phyloP scores from a whole-genome alignment of 2,888 invertebrate genomes.

The Automeris io region DNA sequence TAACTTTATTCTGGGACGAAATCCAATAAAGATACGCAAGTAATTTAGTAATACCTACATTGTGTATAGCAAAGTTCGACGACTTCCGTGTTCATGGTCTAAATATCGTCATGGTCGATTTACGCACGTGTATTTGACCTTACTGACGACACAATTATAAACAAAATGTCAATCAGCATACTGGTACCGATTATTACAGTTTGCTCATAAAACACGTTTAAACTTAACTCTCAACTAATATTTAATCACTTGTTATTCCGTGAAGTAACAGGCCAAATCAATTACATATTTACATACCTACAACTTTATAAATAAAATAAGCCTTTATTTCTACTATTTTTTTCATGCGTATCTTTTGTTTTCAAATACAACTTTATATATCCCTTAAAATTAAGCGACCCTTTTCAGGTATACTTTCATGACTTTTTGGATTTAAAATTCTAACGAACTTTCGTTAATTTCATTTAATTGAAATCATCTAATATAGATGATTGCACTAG shows the following conservation, averaged over 20 bases:
- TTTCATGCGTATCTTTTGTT: no score
- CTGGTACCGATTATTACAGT: not conserved
- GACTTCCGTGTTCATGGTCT: constrained; percentile 25
- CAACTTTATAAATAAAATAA: no score
- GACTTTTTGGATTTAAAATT: no score
- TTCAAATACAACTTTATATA: no score
- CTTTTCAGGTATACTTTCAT: no score
- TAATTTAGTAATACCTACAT: constrained; percentile 12
- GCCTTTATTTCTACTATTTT: no score
- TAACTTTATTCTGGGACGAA: constrained; percentile 19
- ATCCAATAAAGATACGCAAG: constrained; percentile 10
- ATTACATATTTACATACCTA: no score
- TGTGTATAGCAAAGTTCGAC: constrained; percentile 15
- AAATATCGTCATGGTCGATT: constrained; percentile 16
- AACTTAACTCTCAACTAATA: not conserved
- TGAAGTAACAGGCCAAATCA: not conserved
- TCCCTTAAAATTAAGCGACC: no score
- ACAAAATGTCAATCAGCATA: not conserved
- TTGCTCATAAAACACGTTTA: not conserved
- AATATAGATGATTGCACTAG: no score
- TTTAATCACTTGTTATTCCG: not conserved
- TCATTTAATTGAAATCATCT: no score
- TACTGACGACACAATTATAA: not conserved
- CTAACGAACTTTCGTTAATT: no score
- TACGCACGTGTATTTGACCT: constrained; percentile 13